phyloP scores from a whole-genome alignment of 2,888 invertebrate species.

The Pteria penguin region DNA sequence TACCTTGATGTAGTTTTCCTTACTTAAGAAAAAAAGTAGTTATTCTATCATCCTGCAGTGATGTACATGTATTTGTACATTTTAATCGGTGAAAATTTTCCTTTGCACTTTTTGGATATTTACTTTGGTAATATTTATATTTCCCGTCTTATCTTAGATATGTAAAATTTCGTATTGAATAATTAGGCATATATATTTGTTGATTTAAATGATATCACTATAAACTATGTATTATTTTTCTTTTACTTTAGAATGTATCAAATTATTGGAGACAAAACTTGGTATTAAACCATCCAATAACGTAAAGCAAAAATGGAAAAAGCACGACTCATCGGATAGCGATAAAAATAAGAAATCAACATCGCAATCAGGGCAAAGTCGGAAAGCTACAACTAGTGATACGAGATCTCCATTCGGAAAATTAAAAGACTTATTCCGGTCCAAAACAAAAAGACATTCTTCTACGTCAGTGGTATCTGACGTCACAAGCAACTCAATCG shows the following conservation, averaged over 20 bases:
- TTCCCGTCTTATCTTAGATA: no score
- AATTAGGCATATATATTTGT: no score
- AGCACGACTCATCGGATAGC: neutral
- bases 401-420: conserved; percentile 23
- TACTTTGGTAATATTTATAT: no score
- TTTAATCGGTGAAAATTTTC: no score
- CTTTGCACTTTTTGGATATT: no score
- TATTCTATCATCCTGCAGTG: no score
- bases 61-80: no score
- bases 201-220: no score
- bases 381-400: neutral
- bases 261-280: conserved; percentile 42
- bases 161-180: no score
- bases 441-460: conserved; percentile 16
- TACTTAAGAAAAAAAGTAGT: no score
- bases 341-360: neutral
- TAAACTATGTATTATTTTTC: no score
- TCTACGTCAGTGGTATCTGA: conserved; percentile 14
- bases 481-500: conserved; percentile 25
- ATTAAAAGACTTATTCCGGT: conserved; percentile 28
- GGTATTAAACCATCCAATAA: conserved; percentile 30
- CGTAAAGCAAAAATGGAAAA: neutral
- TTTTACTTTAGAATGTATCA: conserved; percentile 43
- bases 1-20: no score
- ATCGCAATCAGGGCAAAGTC: neutral